A percentile compares a stretch with the other conserved stretches of the same genome.
Evolutionary conservation across 2,888 invertebrate genomes (phyloP).

Genomic region (Drosophila prolongata): DNA sequence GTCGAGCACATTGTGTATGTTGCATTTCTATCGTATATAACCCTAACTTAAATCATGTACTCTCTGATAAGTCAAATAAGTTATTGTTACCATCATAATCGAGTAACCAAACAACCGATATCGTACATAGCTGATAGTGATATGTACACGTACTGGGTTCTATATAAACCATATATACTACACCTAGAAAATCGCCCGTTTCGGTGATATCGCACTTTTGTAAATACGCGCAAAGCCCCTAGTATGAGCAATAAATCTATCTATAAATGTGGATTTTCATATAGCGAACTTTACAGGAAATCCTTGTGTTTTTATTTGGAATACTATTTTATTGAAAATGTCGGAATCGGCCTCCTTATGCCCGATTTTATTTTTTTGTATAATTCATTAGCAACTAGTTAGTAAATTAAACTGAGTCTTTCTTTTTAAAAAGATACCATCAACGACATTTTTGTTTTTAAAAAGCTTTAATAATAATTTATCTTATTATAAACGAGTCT

Average conservation of each 20-base stretch:
- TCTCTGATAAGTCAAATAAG: conserved; percentile 39
- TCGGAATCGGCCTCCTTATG: too few relatives aligned
- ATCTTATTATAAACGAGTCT: conserved; percentile 16
- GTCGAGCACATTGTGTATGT: conserved; percentile 50
- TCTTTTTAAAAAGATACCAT: too few relatives aligned
- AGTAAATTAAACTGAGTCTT: too few relatives aligned
- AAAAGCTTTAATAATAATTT: conserved; percentile 33
- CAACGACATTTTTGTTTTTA: conserved; percentile 2
- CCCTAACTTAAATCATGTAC: conserved; percentile 34
- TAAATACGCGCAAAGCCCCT: conserved; percentile 66
- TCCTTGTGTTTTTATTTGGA: conserved; percentile 1
- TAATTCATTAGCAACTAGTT: too few relatives aligned
- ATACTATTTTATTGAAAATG: too few relatives aligned
- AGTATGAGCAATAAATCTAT: conserved; percentile 64
- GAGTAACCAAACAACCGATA: conserved; percentile 22
- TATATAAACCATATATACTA: conserved; percentile 31
- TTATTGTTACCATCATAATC: conserved; percentile 32
- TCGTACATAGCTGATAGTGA: conserved; percentile 18
- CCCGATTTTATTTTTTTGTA: too few relatives aligned
- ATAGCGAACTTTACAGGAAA: conserved; percentile 8
- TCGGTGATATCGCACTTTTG: conserved; percentile 44
- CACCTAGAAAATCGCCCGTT: conserved; percentile 18
- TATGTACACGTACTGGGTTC: conserved; percentile 15
- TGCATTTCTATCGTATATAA: conserved; percentile 56
- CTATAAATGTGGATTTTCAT: conserved; percentile 48